These are phyloP conservation scores for Trichonephila inaurata DNA, from an alignment of 1,140 invertebrate genomes.

Conservation along the genomic window DNA sequence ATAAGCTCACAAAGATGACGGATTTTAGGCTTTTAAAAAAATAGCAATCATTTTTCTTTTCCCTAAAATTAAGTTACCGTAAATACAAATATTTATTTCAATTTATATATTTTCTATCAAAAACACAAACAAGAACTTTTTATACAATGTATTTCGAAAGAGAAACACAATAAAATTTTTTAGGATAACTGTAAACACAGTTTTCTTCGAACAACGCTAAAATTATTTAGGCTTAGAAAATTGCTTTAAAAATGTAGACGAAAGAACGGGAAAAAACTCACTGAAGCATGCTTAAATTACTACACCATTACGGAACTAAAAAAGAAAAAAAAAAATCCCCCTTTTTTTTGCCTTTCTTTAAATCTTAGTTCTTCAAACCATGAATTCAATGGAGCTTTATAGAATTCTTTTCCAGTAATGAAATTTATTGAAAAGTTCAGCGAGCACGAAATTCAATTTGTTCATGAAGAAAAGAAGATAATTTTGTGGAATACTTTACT, in stretches of 20 bases:
- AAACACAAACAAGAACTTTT: no score
- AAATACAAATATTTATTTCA: no score
- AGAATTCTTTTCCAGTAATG: conserved; percentile 22
- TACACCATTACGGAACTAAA: no score
- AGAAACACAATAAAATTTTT: no score
- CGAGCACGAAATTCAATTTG: conserved; percentile 10
- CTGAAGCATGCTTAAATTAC: neutral
- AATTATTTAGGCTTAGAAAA: neutral
- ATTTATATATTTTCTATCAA: no score
- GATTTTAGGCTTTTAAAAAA: no score
- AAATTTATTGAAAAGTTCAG: conserved; percentile 13
- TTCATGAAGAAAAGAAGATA: conserved; percentile 18
- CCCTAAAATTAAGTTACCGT: no score
- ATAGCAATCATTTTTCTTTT: no score
- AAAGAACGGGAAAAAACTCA: neutral
- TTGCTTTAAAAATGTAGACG: neutral
- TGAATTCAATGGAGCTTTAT: neutral
- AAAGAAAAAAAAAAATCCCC: neutral
- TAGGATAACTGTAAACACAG: no score
- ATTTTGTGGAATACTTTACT: neutral
- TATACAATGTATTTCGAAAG: no score
- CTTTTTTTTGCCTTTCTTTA: neutral
- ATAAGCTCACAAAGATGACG: no score
- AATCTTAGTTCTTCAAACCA: neutral
- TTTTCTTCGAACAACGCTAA: neutral